phyloP scores from a whole-genome alignment of 2,888 invertebrate species.

The Eupeodes latifasciatus region DNA sequence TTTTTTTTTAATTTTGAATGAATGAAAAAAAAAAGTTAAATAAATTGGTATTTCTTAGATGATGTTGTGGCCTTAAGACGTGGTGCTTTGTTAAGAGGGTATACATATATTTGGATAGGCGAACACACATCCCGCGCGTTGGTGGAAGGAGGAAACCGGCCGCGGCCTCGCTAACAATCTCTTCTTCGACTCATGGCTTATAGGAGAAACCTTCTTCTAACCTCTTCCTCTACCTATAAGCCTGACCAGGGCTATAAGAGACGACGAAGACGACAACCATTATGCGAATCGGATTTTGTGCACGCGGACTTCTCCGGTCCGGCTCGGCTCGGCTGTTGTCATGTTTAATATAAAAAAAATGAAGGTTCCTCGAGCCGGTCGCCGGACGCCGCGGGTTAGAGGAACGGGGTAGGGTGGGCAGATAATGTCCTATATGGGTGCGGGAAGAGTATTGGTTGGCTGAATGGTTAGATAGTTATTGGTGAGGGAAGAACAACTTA shows the following conservation, averaged over 20 bases:
- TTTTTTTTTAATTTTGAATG: no score
- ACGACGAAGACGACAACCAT: slow-evolving; percentile 58
- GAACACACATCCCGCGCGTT: slow-evolving; percentile 58
- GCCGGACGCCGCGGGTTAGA: not conserved
- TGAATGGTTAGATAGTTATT: slow-evolving; percentile 5
- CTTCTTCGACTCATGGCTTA: slow-evolving; percentile 46
- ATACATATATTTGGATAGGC: slow-evolving; percentile 73
- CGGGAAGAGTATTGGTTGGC: slow-evolving; percentile 57
- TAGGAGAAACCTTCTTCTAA: slow-evolving; percentile 33
- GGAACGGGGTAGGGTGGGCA: slow-evolving; percentile 30
- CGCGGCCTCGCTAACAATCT: slow-evolving; percentile 49
- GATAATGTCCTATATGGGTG: slow-evolving; percentile 68
- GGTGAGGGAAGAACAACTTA: slow-evolving; percentile 47
- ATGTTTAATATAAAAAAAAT: slow-evolving; percentile 53
- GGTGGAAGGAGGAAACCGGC: slow-evolving; percentile 63
- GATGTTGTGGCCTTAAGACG: slow-evolving; percentile 71
- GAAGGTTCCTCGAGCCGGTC: slow-evolving; percentile 27
- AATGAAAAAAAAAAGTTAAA: slow-evolving; percentile 29
- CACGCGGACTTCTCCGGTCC: slow-evolving; percentile 61
- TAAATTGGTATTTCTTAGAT: slow-evolving; percentile 72
- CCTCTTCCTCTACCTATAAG: slow-evolving; percentile 19
- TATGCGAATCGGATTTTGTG: slow-evolving; percentile 71
- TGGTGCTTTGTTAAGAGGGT: slow-evolving; percentile 58
- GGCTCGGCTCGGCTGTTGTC: slow-evolving; percentile 39
- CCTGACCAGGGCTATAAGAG: slow-evolving; percentile 34